Evolutionary conservation across 2,113 vertebrate genomes (phyloP).

Genomic region (Nyctibius bracteatus): DNA sequence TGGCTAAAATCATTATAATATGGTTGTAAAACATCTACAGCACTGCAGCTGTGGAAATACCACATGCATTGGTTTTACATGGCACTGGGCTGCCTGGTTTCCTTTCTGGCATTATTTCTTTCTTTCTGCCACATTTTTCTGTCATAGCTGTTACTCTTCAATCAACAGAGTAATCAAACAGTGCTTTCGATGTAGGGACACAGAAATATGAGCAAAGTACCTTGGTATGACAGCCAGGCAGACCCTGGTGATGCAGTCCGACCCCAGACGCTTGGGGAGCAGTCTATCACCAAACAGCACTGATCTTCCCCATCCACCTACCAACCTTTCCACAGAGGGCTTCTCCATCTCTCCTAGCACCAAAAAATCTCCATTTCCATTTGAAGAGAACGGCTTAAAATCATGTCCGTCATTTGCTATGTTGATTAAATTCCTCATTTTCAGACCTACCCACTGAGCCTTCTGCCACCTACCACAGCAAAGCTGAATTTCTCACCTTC

Average conservation of each 20-base stretch:
- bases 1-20: background rate
- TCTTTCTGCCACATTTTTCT: background rate
- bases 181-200: background rate
- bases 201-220: background rate
- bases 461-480: background rate
- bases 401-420: accelerated
- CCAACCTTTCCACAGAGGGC: background rate
- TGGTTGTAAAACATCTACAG: background rate
- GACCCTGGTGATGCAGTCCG: background rate
- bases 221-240: background rate
- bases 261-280: background rate
- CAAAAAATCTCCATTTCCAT: background rate
- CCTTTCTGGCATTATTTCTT: background rate
- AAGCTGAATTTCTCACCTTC: background rate
- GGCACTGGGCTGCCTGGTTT: background rate
- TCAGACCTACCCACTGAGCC: background rate
- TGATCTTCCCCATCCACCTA: background rate
- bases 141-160: background rate
- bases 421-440: background rate
- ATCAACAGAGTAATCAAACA: background rate
- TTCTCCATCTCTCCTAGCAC: background rate
- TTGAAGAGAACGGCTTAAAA: background rate
- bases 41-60: background rate
- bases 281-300: background rate
- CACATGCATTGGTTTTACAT: background rate